Conservation (phyloP, 2,888 invertebrate species). For the Sthenelais limicola region DNA sequence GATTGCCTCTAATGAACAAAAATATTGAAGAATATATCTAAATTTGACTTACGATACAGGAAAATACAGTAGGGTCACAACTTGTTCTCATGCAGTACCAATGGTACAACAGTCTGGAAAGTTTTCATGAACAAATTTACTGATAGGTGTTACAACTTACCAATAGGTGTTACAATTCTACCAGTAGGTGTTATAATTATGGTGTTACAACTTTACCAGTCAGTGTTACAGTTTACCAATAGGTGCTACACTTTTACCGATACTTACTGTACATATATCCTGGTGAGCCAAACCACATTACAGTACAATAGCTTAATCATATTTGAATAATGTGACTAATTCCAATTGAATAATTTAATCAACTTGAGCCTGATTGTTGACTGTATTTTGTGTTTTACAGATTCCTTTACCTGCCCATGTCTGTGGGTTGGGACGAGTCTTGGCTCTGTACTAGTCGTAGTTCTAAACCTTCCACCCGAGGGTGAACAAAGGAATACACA, state of each 20-base stretch:
- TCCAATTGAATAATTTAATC: background rate
- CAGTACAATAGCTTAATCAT: too few species aligned
- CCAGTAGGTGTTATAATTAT: too few species aligned
- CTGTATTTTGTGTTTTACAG: conserved; percentile 74
- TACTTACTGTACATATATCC: too few species aligned
- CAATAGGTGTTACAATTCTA: too few species aligned
- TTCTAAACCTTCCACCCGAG: conserved; percentile 78
- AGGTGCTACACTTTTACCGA: too few species aligned
- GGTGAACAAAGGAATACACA: conserved; percentile 67
- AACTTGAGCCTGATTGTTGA: background rate
- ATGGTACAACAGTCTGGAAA: too few species aligned
- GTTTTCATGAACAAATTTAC: too few species aligned
- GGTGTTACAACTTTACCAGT: too few species aligned
- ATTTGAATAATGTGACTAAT: background rate
- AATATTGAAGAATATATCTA: background rate
- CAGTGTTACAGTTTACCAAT: too few species aligned
- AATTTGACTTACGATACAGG: background rate
- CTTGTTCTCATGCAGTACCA: background rate
- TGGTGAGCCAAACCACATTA: too few species aligned
- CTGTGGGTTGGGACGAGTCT: conserved; percentile 98
- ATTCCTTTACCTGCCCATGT: conserved; percentile 89
- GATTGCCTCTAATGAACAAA: background rate
- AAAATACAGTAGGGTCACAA: too few species aligned
- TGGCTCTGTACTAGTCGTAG: conserved; percentile 95
- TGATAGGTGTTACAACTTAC: too few species aligned